Base-by-base conservation (phyloP, 2,888 invertebrate species). In the Hirtodrosophila duncani region DNA sequence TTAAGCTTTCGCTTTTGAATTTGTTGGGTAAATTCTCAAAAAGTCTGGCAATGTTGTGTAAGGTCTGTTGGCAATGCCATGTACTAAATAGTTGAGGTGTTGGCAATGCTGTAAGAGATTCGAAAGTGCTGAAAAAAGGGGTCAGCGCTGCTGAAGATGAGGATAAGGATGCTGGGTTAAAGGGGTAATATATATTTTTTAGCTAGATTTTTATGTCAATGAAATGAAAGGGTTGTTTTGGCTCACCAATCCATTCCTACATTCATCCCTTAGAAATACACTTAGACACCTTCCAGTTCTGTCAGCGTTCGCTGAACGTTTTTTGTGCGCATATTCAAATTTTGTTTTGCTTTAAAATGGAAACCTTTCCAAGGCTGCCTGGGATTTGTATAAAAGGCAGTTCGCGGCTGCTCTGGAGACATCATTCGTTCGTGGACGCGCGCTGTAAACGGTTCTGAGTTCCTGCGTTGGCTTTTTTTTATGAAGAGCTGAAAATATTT, bases 281-380 rank as follows among this genome's bases (percentile, higher is more conserved):
- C 0, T 29, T 26, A 0, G 13, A 16, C 38, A 50, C 29, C 39
- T 60, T 57, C 52, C 44, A 66, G 61, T 60, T 58, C 21, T 36
- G 17, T 24, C 29, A 23, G 29, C 23, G 20, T 21, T 50, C 9
- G 26, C 34, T 38, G 52, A 41, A 24, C 10, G 6, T 6, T 36
- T 48, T 38, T 59, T 60, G 42, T 82, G 83, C 83, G 83, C 83
- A 83, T 83, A 82, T 81, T 82, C 80, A 82, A 83, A 83, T 82
- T 82, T 82, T 1, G 1, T 9, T 11, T 16, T 10, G 8, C 9
- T 64, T 75, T 67, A 75, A 83, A 63, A 60, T 68, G 80, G 72
- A 75, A 82, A 30, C 21, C 31, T 30, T 75, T 70, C 59, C 64
- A 64, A 20, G 21, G 10, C 10, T 1, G 7, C 3, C 3, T 5